Percentiles rank a stretch among this genome's conserved stretches.
These are phyloP conservation scores for Grammomys surdaster DNA, from an alignment of 2,113 vertebrate species.

Conservation along the genomic window DNA sequence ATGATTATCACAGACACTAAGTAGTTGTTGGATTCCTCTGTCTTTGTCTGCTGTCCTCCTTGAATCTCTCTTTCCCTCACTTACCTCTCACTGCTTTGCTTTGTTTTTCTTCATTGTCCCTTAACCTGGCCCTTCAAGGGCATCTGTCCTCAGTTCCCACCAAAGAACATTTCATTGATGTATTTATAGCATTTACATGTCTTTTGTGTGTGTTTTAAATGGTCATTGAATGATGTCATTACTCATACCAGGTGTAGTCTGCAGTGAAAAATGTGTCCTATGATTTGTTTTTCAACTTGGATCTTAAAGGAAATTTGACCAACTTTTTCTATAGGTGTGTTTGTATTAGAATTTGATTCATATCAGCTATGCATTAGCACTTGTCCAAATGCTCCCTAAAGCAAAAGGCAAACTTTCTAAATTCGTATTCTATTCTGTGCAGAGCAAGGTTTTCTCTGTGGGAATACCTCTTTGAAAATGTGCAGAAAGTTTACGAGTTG, in stretches of 20 bases:
- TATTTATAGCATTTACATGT: neutral
- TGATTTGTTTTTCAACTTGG: conserved; percentile 18
- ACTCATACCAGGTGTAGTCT: neutral
- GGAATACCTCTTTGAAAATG: conserved; percentile 16
- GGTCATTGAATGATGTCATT: neutral
- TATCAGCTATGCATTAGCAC: neutral
- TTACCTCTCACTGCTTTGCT: neutral
- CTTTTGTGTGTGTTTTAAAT: conserved; percentile 26
- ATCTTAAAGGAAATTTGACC: conserved; percentile 1
- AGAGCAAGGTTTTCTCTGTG: conserved; percentile 16
- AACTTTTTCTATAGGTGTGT: conserved; percentile 34
- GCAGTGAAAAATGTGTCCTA: conserved; percentile 9
- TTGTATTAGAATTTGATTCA: conserved; percentile 14
- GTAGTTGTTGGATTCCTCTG: neutral
- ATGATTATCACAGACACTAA: neutral
- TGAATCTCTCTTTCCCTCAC: neutral
- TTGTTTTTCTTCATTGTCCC: neutral
- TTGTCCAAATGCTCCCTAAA: neutral
- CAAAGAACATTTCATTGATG: neutral
- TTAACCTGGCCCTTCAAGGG: neutral
- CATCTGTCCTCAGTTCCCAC: neutral
- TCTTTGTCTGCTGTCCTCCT: neutral
- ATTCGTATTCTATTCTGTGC: neutral
- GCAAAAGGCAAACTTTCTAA: conserved; percentile 32
- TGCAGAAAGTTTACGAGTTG: conserved; percentile 11